phyloP scores from a whole-genome alignment of 1,140 invertebrate genomes.

The Antheraea pernyi region DNA sequence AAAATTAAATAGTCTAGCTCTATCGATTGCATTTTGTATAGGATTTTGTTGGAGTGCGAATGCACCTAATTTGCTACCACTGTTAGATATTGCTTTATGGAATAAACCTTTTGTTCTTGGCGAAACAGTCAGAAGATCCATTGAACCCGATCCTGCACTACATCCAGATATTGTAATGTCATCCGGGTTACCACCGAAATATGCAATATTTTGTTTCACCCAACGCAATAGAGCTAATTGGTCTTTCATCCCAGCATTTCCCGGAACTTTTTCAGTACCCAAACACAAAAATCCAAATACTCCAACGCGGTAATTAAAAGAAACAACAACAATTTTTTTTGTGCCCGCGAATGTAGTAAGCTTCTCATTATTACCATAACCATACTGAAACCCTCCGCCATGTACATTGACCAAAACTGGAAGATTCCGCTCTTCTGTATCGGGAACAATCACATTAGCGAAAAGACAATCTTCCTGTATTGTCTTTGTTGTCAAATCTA shows the following conservation, averaged over 20 bases:
- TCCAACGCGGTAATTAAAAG: conserved; percentile 39
- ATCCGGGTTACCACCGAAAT: conserved; percentile 40
- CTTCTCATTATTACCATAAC: conserved; percentile 24
- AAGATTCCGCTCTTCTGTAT: conserved; percentile 43
- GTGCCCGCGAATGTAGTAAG: conserved; percentile 4
- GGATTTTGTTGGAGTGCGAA: conserved; percentile 32
- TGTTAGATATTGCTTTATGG: conserved; percentile 35
- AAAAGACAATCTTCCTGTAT: conserved; percentile 48
- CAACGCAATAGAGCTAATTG: conserved; percentile 32
- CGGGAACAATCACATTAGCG: conserved; percentile 48
- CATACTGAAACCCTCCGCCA: conserved; percentile 37
- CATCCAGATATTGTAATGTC: conserved; percentile 32
- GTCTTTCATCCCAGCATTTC: conserved; percentile 45
- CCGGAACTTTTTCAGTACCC: conserved; percentile 36
- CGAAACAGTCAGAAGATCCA: conserved; percentile 33
- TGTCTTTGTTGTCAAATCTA: neutral
- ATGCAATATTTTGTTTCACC: conserved; percentile 31
- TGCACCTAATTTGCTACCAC: conserved; percentile 19
- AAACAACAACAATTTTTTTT: conserved; percentile 29
- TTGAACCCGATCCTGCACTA: conserved; percentile 32
- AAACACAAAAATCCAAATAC: conserved; percentile 38
- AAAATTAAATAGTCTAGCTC: conserved; percentile 21
- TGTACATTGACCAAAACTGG: conserved; percentile 54
- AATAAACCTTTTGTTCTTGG: conserved; percentile 29
- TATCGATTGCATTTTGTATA: conserved; percentile 25